Conservation (phyloP, 2,113 vertebrate genomes). For the Romanogobio albipinnatus region DNA sequence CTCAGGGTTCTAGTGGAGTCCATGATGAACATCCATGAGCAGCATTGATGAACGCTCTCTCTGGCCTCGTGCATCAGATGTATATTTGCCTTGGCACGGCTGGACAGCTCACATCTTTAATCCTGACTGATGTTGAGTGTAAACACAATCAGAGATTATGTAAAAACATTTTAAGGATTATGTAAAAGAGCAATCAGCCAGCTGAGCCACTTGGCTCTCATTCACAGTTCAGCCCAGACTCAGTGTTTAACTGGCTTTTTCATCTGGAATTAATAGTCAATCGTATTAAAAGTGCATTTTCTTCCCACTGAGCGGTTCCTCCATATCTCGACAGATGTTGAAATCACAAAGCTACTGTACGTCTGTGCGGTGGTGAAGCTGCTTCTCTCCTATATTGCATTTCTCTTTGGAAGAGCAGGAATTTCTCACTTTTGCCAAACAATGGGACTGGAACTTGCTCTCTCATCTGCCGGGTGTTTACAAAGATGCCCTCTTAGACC, state of each 20-base stretch:
- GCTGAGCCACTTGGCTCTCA: conserved; percentile 47
- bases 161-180: conserved; percentile 76
- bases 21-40: too few species aligned
- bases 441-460: conserved; percentile 19
- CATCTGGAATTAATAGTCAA: conserved; percentile 76
- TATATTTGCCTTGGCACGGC: conserved; percentile 73
- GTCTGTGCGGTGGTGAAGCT: background rate
- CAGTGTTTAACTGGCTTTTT: conserved; percentile 65
- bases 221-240: conserved; percentile 44
- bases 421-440: background rate
- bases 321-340: conserved; percentile 68
- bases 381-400: background rate
- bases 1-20: too few species aligned
- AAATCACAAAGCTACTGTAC: conserved; percentile 63
- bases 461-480: conserved; percentile 70
- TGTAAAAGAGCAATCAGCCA: conserved; percentile 75
- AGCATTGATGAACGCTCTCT: conserved; percentile 58
- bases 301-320: conserved; percentile 58
- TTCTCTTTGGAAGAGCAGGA: background rate
- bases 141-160: conserved; percentile 74
- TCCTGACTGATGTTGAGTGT: conserved; percentile 63
- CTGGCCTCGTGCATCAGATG: conserved; percentile 52
- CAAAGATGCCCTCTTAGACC: conserved; percentile 72
- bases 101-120: conserved; percentile 65
- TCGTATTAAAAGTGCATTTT: conserved; percentile 63